phyloP scores from a whole-genome alignment of 2,113 vertebrate genomes.

The Martes martes region DNA sequence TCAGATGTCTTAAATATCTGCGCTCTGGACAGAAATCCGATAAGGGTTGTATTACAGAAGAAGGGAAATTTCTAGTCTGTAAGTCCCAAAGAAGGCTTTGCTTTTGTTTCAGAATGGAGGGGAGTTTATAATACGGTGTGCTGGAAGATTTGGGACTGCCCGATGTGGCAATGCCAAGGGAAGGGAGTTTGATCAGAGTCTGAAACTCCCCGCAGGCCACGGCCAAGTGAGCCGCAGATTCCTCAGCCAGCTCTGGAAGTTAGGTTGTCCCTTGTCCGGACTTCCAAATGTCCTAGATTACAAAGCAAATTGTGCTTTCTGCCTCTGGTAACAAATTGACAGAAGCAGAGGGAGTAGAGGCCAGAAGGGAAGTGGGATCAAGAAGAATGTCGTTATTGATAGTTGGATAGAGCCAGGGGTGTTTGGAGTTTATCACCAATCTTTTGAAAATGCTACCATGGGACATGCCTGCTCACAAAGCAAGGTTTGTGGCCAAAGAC shows the following conservation, averaged over 20 bases:
- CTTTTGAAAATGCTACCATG: not conserved
- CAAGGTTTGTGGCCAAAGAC: not conserved
- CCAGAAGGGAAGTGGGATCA: not conserved
- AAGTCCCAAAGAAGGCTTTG: not conserved
- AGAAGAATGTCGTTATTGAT: not conserved
- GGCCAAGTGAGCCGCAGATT: rapidly evolving
- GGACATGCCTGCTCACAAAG: not conserved
- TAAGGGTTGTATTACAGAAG: not conserved
- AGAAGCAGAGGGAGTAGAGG: not conserved
- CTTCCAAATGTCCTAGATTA: not conserved
- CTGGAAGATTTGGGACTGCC: not conserved
- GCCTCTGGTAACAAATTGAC: not conserved
- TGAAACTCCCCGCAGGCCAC: not conserved
- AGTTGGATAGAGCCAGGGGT: no score
- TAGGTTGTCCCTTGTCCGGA: not conserved
- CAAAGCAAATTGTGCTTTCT: not conserved
- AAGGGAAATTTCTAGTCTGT: not conserved
- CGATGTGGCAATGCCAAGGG: not conserved
- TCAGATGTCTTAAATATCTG: slow-evolving; percentile 41
- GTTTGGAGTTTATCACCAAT: not conserved
- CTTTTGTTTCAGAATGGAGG: not conserved
- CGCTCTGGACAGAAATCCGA: slow-evolving; percentile 19
- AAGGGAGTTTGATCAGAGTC: not conserved
- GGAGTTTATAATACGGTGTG: not conserved
- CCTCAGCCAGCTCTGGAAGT: not conserved